These are phyloP conservation scores for Syrrhaptes paradoxus DNA, from an alignment of 2,113 vertebrate species.

Conservation along the genomic window DNA sequence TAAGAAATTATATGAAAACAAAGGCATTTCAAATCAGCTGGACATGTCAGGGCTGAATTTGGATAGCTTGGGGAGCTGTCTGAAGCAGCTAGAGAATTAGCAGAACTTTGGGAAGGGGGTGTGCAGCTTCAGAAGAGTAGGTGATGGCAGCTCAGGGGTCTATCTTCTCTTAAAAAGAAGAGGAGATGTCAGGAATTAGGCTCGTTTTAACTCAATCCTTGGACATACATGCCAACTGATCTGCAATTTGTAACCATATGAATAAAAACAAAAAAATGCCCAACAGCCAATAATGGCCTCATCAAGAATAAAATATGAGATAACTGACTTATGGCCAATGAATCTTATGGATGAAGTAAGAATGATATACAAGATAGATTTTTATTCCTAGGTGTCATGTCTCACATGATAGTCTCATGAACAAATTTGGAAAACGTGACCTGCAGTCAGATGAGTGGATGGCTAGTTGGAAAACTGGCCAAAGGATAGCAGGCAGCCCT, in stretches of 20 bases:
- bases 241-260: neutral
- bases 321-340: rapidly evolving
- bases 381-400: neutral
- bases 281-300: neutral
- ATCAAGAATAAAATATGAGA: neutral
- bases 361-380: neutral
- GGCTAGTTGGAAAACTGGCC: neutral
- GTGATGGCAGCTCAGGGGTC: neutral
- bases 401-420: neutral
- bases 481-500: neutral
- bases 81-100: neutral
- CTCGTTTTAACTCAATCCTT: neutral
- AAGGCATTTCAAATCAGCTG: neutral
- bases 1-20: neutral
- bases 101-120: neutral
- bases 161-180: neutral
- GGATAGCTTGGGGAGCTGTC: neutral
- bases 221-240: neutral
- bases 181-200: neutral
- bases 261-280: neutral
- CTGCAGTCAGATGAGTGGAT: neutral
- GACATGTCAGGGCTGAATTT: neutral
- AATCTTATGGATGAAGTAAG: neutral
- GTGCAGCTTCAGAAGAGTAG: neutral
- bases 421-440: neutral